These are phyloP conservation scores for Erpobdella octoculata DNA, from an alignment of 2,888 invertebrate species.

Conservation along the genomic window DNA sequence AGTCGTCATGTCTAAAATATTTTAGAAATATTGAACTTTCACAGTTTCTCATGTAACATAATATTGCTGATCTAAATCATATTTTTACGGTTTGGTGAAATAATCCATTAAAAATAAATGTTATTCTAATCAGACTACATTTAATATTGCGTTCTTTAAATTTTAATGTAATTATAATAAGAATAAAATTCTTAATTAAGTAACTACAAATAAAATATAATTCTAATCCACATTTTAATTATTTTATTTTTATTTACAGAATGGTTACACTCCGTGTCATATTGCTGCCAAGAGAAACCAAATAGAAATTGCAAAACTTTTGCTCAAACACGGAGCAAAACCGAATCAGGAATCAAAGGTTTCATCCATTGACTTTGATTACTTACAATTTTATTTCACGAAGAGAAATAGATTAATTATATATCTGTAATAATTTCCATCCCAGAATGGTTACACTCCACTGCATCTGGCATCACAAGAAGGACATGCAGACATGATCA, in stretches of 20 bases:
- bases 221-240: background rate
- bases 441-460: slow-evolving; percentile 75
- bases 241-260: slow-evolving; percentile 52
- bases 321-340: slow-evolving; percentile 88
- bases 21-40: too few species aligned
- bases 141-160: too few species aligned
- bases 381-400: background rate
- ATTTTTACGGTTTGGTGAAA: too few species aligned
- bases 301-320: slow-evolving; percentile 93
- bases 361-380: background rate
- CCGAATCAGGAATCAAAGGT: slow-evolving; percentile 87
- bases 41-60: too few species aligned
- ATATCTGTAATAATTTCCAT: background rate
- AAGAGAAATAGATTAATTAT: background rate
- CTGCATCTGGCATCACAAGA: slow-evolving; percentile 81
- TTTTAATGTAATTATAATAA: too few species aligned
- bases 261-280: slow-evolving; percentile 96
- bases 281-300: slow-evolving; percentile 98
- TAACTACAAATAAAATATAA: too few species aligned
- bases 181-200: too few species aligned
- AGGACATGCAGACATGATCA: slow-evolving; percentile 92
- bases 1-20: too few species aligned
- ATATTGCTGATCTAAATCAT: too few species aligned
- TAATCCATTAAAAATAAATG: too few species aligned
- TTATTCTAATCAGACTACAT: too few species aligned